phyloP scores from a whole-genome alignment of 2,113 vertebrate genomes.

The Onychostruthus taczanowskii region DNA sequence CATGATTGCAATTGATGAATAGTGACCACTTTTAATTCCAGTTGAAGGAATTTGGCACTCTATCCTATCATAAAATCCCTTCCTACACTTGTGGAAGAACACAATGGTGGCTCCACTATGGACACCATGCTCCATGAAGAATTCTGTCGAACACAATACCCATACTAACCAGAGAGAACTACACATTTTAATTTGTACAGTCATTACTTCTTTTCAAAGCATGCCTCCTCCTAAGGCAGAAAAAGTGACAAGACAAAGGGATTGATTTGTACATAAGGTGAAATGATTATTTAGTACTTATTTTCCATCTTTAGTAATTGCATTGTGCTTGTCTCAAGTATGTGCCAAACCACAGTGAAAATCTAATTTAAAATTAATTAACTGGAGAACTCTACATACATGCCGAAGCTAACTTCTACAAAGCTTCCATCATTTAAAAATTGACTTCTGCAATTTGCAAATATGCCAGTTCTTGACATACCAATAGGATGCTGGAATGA shows the following conservation, averaged over 20 bases:
- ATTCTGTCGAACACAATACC: background rate
- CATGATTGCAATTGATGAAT: background rate
- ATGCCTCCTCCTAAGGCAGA: background rate
- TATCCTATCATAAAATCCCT: background rate
- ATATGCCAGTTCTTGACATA: background rate
- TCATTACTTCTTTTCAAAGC: background rate
- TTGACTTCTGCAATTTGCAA: background rate
- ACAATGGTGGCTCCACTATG: background rate
- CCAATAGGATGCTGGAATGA: background rate
- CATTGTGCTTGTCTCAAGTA: background rate
- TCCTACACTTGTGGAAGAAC: background rate
- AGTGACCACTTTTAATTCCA: background rate
- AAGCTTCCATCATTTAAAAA: background rate
- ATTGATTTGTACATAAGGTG: background rate
- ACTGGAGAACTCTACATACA: background rate
- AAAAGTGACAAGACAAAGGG: background rate
- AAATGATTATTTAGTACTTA: background rate
- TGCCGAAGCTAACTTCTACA: background rate
- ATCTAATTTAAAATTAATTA: conserved; percentile 21
- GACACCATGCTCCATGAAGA: background rate
- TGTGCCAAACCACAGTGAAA: background rate
- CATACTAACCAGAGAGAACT: background rate
- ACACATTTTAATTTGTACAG: background rate
- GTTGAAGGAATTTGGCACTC: background rate
- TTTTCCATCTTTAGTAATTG: background rate